Conservation (phyloP, 2,888 invertebrate genomes). For the Germaria angustata region DNA sequence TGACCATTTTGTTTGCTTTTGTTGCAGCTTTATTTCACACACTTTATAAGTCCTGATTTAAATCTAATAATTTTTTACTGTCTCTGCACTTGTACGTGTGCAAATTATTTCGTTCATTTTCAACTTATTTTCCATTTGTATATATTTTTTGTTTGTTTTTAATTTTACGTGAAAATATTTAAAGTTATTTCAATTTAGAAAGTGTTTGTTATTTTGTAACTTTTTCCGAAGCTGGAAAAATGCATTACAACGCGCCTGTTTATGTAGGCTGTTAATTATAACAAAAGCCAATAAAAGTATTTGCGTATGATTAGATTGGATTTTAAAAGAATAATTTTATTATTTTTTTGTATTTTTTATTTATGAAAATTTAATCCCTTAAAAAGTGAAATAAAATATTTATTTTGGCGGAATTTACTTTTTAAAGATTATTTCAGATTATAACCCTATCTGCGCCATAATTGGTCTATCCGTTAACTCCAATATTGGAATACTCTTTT, state of each 20-base stretch:
- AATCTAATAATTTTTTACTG: background rate
- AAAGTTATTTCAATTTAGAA: background rate
- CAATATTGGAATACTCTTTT: too few relatives aligned
- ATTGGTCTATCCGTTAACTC: too few relatives aligned
- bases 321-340: too few relatives aligned
- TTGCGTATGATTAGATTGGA: too few relatives aligned
- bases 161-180: background rate
- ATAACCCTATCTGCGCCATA: too few relatives aligned
- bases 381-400: too few relatives aligned
- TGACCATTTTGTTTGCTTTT: slow-evolving; percentile 2
- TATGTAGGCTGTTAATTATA: background rate
- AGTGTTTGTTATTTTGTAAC: background rate
- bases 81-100: background rate
- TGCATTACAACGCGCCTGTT: background rate
- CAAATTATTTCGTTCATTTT: background rate
- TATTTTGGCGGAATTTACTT: too few relatives aligned
- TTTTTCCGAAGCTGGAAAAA: background rate
- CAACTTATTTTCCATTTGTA: background rate
- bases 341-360: too few relatives aligned
- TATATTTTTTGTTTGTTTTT: background rate
- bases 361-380: too few relatives aligned
- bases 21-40: background rate
- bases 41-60: slow-evolving; percentile 27
- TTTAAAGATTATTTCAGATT: too few relatives aligned
- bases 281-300: background rate